Base-by-base conservation (phyloP, 2,797 vertebrate genomes). In the Chelonia mydas region DNA sequence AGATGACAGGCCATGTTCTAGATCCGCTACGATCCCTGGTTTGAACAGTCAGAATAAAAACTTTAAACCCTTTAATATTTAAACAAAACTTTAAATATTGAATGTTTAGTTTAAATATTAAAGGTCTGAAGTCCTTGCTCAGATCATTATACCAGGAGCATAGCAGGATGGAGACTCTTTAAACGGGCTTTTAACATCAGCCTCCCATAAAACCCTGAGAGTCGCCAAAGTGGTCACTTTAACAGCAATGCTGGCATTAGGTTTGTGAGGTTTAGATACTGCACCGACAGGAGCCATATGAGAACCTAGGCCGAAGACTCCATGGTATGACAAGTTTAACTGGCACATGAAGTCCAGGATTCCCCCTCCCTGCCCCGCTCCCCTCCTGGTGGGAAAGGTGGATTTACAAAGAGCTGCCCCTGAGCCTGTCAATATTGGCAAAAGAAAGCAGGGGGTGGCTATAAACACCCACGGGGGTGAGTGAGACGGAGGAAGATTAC, bases 61-160 rank as follows among this genome's bases (percentile, higher is more conserved):
- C 49, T 89, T 81, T 2, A 12, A 37, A 47, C 85, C 2, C 41
- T 0, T 95, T 92, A 97, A 97, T 95, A 95, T 96, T 97, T 95
- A 91, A 96, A 83, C 23, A 41, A 83, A 72, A 47, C 78, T 49
- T 88, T 88, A 96, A 95, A 97, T 91, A 95, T 72, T 87, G 86
- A 97, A 87, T 0, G 2, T 6, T 93, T 68, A 13, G 53, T 86
- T 95, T 95, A 95, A 97, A 96, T 96, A 96, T 97, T 97, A 97
- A 93, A 96, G 79, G 61, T 41, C 87, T 74, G 81, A 92, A 86
- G 89, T 87, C 79, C 84, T 95, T 76, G 55, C 83, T 96, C 41
- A 53, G 94, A 90, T 51, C 76, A 65, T 92, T 76, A 93, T 92
- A 87, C 59, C 10, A 7, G 3, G 79, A 92, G 78, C 89, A 91